Percentiles rank a stretch among this genome's conserved stretches.
Conservation (phyloP, 2,797 vertebrate species). For the Mycteria americana region DNA sequence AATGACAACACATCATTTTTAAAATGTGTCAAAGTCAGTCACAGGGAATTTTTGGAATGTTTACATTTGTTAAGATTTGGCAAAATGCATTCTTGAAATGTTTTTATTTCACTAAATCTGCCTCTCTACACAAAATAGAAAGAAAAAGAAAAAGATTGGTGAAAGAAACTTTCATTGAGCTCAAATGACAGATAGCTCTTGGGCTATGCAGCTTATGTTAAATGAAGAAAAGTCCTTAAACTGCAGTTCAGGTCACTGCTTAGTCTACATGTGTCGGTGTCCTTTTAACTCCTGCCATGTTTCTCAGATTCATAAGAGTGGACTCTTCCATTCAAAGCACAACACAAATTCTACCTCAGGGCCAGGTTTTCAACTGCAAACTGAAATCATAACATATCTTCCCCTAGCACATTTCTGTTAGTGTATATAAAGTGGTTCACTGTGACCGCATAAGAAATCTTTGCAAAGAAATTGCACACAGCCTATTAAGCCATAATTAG, state of each 20-base stretch:
- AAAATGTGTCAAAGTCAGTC: constrained; percentile 24
- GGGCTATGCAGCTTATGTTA: neutral
- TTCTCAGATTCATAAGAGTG: neutral
- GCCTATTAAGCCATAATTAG: neutral
- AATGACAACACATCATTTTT: neutral
- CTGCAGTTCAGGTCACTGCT: neutral
- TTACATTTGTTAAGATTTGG: constrained; percentile 15
- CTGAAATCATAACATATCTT: neutral
- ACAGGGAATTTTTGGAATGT: constrained; percentile 34
- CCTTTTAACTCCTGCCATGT: neutral
- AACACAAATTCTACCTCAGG: neutral
- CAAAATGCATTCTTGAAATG: neutral
- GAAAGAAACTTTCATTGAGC: constrained; percentile 23
- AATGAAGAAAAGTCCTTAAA: neutral
- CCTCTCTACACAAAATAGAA: neutral
- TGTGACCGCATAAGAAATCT: neutral
- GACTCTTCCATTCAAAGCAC: neutral
- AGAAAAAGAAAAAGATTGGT: neutral
- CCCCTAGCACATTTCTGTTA: neutral
- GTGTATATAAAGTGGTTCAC: neutral
- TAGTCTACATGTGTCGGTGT: neutral
- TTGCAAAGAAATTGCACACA: neutral
- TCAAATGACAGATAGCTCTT: neutral
- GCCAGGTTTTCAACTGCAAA: neutral
- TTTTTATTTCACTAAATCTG: constrained; percentile 43